These are phyloP conservation scores for Callimorpha dominula DNA, from an alignment of 2,888 invertebrate species.

Conservation along the genomic window DNA sequence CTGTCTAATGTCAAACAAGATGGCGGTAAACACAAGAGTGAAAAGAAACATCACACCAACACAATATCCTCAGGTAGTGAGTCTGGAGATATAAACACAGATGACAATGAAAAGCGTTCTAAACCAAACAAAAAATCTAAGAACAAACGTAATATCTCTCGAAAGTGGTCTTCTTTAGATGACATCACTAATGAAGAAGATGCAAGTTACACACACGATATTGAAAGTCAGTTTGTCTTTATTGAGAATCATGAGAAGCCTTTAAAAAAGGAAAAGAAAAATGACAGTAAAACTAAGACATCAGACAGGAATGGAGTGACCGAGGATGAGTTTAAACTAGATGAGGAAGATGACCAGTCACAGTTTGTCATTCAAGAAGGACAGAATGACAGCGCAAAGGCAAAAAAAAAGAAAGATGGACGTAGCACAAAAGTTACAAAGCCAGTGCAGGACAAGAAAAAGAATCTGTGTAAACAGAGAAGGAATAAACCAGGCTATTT, in stretches of 20 bases:
- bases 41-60: constrained; percentile 70
- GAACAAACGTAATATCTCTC: constrained; percentile 79
- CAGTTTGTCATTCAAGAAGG: constrained; percentile 75
- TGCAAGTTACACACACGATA: constrained; percentile 63
- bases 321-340: constrained; percentile 70
- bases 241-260: constrained; percentile 80
- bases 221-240: constrained; percentile 80
- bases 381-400: constrained; percentile 68
- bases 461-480: constrained; percentile 74
- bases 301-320: constrained; percentile 61
- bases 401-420: constrained; percentile 83
- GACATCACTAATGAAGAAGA: constrained; percentile 81
- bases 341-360: constrained; percentile 72
- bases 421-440: constrained; percentile 72
- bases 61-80: constrained; percentile 83
- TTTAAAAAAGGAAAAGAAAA: constrained; percentile 76
- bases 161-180: constrained; percentile 89
- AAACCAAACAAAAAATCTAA: constrained; percentile 76
- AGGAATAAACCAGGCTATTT: constrained; percentile 79
- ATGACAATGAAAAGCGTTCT: constrained; percentile 76
- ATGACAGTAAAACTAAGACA: constrained; percentile 65
- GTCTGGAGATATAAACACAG: constrained; percentile 80
- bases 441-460: constrained; percentile 81
- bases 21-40: constrained; percentile 74
- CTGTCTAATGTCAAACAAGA: constrained; percentile 63